phyloP scores from a whole-genome alignment of 1,140 invertebrate species.

The Drosophila tani region DNA sequence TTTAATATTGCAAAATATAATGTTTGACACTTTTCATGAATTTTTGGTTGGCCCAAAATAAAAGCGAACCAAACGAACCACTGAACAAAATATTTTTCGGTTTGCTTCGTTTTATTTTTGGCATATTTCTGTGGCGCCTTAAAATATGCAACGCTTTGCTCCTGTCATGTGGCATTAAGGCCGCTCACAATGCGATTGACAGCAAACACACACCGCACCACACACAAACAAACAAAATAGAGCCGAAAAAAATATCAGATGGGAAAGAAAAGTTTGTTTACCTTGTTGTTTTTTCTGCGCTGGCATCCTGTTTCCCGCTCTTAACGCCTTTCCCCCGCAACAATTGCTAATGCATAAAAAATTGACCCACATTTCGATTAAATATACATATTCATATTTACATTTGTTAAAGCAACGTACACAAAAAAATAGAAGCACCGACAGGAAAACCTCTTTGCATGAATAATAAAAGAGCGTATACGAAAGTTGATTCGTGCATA shows the following conservation, averaged over 20 bases:
- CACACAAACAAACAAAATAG: conserved; percentile 7
- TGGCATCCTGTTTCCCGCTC: conserved; percentile 1
- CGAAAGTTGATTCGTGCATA: conserved; percentile 37
- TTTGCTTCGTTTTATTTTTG: conserved; percentile 16
- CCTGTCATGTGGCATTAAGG: conserved; percentile 73
- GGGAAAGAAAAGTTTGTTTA: conserved; percentile 7
- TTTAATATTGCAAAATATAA: conserved; percentile 13
- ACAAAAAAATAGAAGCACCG: conserved; percentile 20
- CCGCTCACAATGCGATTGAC: conserved; percentile 73
- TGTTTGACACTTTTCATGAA: conserved; percentile 13
- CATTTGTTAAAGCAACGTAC: conserved; percentile 59
- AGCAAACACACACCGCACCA: conserved; percentile 23
- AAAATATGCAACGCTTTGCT: conserved; percentile 77
- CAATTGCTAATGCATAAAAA: conserved; percentile 72
- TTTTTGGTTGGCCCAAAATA: conserved; percentile 12
- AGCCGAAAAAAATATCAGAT: conserved; percentile 24
- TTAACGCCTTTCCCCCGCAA: conserved; percentile 26
- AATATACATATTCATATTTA: conserved; percentile 76
- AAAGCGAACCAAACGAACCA: not conserved
- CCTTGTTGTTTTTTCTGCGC: conserved; percentile 16
- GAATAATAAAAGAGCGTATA: conserved; percentile 50
- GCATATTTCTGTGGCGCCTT: conserved; percentile 44
- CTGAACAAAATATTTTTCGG: conserved; percentile 13
- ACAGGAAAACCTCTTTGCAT: conserved; percentile 57
- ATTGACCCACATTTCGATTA: conserved; percentile 74